A percentile compares a stretch with the other conserved stretches of the same genome.
Evolutionary conservation across 2,888 invertebrate species (phyloP).

Genomic region (Asteroscopus sphinx): DNA sequence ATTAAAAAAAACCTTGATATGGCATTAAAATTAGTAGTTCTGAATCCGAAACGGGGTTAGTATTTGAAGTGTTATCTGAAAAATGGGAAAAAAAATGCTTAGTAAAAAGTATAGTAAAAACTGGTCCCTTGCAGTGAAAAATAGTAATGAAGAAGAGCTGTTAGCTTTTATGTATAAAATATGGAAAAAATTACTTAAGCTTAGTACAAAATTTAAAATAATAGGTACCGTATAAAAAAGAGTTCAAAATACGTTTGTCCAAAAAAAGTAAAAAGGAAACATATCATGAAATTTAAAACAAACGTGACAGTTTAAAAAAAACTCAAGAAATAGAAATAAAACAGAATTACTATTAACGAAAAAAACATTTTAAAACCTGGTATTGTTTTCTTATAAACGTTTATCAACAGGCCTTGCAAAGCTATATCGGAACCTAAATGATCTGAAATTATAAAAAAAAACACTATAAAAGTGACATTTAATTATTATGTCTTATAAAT

Average conservation of each 20-base stretch:
- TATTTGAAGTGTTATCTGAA: constrained; percentile 32
- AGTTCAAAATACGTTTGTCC: neutral
- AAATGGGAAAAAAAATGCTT: constrained; percentile 26
- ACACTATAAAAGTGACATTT: constrained; percentile 2
- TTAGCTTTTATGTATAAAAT: no score
- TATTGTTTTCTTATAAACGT: constrained; percentile 4
- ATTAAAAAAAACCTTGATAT: constrained; percentile 36
- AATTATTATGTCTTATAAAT: no score
- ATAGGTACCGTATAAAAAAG: neutral
- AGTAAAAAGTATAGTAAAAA: neutral
- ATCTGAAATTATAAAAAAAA: constrained; percentile 37
- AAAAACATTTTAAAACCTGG: constrained; percentile 35
- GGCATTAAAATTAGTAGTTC: constrained; percentile 22
- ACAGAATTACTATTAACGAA: constrained; percentile 6
- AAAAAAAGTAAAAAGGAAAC: neutral
- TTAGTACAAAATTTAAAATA: no score
- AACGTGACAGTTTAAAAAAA: neutral
- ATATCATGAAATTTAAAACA: neutral
- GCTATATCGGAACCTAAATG: constrained; percentile 11
- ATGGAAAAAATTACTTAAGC: no score
- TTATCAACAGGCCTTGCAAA: constrained; percentile 32
- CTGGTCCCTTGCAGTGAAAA: no score
- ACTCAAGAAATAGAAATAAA: neutral
- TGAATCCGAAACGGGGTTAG: constrained; percentile 24
- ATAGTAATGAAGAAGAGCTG: no score